These are phyloP conservation scores for Heptranchias perlo DNA, from an alignment of 2,113 vertebrate genomes.

Conservation along the genomic window DNA sequence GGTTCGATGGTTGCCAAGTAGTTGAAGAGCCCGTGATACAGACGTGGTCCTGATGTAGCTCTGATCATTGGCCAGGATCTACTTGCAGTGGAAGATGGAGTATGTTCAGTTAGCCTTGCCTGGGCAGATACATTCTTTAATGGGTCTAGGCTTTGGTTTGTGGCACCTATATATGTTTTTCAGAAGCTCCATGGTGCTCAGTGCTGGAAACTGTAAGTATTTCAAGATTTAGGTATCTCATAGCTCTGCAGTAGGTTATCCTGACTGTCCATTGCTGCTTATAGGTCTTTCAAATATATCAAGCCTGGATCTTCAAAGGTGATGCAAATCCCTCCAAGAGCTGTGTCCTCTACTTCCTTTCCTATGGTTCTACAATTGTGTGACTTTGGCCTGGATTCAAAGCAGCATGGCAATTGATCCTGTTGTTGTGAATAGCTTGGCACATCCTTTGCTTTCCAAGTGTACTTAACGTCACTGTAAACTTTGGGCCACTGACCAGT, in stretches of 20 bases:
- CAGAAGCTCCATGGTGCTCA: neutral
- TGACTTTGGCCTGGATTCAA: neutral
- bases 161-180: too few species aligned
- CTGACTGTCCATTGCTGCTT: neutral
- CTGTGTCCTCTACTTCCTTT: too few species aligned
- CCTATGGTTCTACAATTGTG: neutral
- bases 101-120: too few species aligned
- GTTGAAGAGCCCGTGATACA: too few species aligned
- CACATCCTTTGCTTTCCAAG: neutral
- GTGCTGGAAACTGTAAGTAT: neutral
- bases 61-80: too few species aligned
- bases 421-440: neutral
- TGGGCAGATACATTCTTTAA: too few species aligned
- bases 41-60: too few species aligned
- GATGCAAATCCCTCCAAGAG: neutral
- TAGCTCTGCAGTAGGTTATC: neutral
- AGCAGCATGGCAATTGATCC: neutral
- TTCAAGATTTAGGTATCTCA: neutral
- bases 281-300: neutral
- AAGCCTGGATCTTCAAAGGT: neutral
- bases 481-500: neutral
- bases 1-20: too few species aligned
- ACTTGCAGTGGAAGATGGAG: too few species aligned
- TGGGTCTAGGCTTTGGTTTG: too few species aligned
- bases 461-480: neutral